Evolutionary conservation across 2,113 vertebrate species (phyloP).

Genomic region (Chionis minor): DNA sequence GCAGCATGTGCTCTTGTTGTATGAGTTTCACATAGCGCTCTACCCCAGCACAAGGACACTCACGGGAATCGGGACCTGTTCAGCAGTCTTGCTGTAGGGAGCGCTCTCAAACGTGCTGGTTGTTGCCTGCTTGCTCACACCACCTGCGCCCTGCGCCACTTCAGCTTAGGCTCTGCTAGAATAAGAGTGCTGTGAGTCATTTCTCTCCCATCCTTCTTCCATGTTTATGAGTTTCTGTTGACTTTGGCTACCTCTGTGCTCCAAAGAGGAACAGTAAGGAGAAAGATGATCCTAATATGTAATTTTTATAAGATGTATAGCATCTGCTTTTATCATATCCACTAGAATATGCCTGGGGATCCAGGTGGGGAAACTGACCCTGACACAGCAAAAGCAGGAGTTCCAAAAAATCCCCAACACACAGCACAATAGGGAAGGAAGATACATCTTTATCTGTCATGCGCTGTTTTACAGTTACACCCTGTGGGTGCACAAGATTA

Average conservation of each 20-base stretch:
- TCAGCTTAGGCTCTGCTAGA: background rate
- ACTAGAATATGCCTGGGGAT: background rate
- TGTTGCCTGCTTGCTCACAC: background rate
- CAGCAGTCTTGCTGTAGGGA: background rate
- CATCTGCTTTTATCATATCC: background rate
- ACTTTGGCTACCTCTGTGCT: background rate
- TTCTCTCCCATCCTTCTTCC: background rate
- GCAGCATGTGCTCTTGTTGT: background rate
- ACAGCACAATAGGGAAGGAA: slow-evolving; percentile 3
- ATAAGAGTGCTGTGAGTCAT: background rate
- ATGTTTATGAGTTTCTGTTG: background rate
- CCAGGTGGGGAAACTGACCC: background rate
- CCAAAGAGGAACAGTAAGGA: background rate
- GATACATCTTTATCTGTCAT: slow-evolving; percentile 42
- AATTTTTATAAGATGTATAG: background rate
- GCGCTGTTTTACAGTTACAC: slow-evolving; percentile 12
- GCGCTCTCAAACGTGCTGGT: background rate
- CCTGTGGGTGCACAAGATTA: slow-evolving; percentile 29
- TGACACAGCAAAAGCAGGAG: slow-evolving; percentile 5
- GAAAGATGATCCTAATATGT: background rate
- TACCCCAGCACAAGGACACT: background rate
- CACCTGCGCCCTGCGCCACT: background rate
- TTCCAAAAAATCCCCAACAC: background rate
- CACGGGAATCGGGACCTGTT: background rate
- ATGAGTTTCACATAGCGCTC: background rate